These are phyloP conservation scores for Forbesichthys papilliferus DNA, from an alignment of 2,113 vertebrate species.

Conservation along the genomic window DNA sequence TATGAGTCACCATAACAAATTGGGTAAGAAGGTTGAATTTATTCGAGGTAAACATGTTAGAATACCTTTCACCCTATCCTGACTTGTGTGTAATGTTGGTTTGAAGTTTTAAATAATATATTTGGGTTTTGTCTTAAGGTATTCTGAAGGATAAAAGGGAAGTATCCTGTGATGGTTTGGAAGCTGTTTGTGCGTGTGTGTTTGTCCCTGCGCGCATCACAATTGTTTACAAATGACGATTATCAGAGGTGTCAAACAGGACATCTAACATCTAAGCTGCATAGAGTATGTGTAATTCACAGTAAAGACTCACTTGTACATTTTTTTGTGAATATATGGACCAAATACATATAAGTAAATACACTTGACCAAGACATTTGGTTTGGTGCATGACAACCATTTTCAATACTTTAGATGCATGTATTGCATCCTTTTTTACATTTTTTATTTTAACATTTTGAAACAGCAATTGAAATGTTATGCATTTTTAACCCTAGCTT, in stretches of 20 bases:
- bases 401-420: background rate
- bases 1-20: too few relatives aligned
- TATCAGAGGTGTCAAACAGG: conserved; percentile 18
- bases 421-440: conserved; percentile 1
- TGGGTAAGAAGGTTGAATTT: too few relatives aligned
- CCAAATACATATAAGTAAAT: conserved; percentile 61
- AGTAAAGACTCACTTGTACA: conserved; percentile 21
- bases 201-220: conserved; percentile 35
- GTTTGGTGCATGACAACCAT: conserved; percentile 28
- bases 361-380: conserved; percentile 23
- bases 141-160: background rate
- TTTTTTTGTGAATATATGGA: conserved; percentile 59
- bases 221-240: conserved; percentile 62
- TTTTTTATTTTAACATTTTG: conserved; percentile 15
- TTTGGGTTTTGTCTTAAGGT: background rate
- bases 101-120: too few relatives aligned
- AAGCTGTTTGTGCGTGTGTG: conserved; percentile 11
- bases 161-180: background rate
- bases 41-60: too few relatives aligned
- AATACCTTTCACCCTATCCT: too few relatives aligned
- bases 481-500: conserved; percentile 1
- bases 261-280: background rate
- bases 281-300: conserved; percentile 2
- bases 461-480: conserved; percentile 15
- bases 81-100: too few relatives aligned